Evolutionary conservation across 2,113 vertebrate genomes (phyloP).

Genomic region (Pyxicephalus adspersus): DNA sequence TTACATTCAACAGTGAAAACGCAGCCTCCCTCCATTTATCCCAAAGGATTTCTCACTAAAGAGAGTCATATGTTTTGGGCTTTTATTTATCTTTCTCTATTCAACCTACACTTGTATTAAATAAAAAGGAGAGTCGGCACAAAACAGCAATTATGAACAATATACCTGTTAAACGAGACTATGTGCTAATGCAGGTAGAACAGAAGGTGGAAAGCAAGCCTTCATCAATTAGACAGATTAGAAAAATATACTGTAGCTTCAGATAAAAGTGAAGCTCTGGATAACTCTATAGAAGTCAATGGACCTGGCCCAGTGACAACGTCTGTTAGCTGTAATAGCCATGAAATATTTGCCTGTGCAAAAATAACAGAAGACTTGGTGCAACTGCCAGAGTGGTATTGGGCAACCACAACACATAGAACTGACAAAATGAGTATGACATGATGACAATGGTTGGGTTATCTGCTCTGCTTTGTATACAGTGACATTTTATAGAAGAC

Average conservation of each 20-base stretch:
- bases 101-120: constrained; percentile 85
- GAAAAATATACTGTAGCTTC: constrained; percentile 32
- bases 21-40: constrained; percentile 88
- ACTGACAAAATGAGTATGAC: neutral
- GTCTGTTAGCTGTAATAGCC: constrained; percentile 60
- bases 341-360: constrained; percentile 51
- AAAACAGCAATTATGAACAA: constrained; percentile 70
- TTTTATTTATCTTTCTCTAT: constrained; percentile 92
- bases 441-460: neutral
- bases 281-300: constrained; percentile 57
- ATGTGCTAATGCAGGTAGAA: constrained; percentile 34
- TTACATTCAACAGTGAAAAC: constrained; percentile 95
- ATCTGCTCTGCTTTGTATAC: constrained; percentile 14
- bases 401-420: neutral
- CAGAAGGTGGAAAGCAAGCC: fast-evolving
- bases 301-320: constrained; percentile 56
- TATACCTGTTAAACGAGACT: neutral
- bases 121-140: constrained; percentile 78
- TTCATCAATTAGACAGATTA: constrained; percentile 5
- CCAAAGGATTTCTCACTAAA: constrained; percentile 85
- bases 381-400: neutral
- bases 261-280: constrained; percentile 13
- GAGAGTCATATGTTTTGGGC: constrained; percentile 85
- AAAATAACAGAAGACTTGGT: neutral
- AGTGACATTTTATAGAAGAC: neutral